Conservation (phyloP, 2,797 vertebrate species). For the Darevskia mixta region DNA sequence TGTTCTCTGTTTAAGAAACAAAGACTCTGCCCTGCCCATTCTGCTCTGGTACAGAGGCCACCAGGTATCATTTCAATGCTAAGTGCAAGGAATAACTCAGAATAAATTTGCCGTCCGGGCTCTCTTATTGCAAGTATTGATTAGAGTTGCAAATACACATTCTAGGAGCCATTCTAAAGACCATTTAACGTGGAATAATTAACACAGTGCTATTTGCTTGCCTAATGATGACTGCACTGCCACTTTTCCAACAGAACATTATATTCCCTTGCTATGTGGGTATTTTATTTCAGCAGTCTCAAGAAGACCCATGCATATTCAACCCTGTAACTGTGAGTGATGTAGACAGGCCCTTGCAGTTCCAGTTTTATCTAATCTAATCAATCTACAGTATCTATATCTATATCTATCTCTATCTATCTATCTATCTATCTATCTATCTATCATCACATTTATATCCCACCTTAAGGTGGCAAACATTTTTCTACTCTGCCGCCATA, state of each 20-base stretch:
- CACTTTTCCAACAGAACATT: neutral
- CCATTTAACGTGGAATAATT: neutral
- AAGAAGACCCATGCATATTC: neutral
- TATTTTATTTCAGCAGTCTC: neutral
- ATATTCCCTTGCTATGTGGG: neutral
- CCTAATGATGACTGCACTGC: neutral
- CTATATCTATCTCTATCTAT: too few relatives aligned
- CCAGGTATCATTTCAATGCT: neutral
- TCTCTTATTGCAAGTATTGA: neutral
- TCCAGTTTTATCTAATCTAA: neutral
- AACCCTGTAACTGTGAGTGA: neutral
- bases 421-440: too few relatives aligned
- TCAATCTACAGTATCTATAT: too few relatives aligned
- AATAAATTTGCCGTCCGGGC: neutral
- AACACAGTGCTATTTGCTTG: neutral
- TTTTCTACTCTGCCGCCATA: too few relatives aligned
- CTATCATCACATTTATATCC: too few relatives aligned
- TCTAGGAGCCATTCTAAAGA: neutral
- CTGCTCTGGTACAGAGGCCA: neutral
- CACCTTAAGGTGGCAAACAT: too few relatives aligned
- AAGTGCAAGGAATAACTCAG: neutral
- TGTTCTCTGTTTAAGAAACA: slow-evolving; percentile 12
- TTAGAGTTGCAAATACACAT: neutral
- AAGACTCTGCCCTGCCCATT: neutral
- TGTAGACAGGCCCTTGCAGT: neutral